These are phyloP conservation scores for Echeneis naucrates DNA, from an alignment of 2,797 vertebrate genomes.

Conservation along the genomic window DNA sequence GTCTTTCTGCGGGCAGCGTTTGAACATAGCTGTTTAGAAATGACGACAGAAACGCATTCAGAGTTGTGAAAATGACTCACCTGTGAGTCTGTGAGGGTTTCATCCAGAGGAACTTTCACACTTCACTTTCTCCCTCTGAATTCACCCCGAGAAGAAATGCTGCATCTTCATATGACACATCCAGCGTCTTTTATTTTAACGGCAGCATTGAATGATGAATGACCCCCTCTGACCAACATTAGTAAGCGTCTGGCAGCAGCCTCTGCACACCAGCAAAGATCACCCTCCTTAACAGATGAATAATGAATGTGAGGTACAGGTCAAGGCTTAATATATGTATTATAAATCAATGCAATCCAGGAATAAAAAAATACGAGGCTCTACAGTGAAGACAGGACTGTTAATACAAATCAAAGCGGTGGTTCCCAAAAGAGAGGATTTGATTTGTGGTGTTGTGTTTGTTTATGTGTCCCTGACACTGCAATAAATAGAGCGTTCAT, in stretches of 20 bases:
- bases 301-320: constrained; percentile 58
- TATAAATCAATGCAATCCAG: constrained; percentile 28
- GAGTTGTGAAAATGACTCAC: constrained; percentile 68
- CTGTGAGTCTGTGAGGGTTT: constrained; percentile 49
- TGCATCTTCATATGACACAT: constrained; percentile 31
- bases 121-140: constrained; percentile 37
- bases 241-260: constrained; percentile 49
- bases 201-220: constrained; percentile 68
- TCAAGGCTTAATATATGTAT: constrained; percentile 54
- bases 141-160: background rate
- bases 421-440: constrained; percentile 17
- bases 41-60: constrained; percentile 48
- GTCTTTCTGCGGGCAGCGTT: constrained; percentile 46
- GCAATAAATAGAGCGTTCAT: constrained; percentile 59
- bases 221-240: constrained; percentile 54
- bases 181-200: constrained; percentile 63
- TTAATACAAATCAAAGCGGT: constrained; percentile 36
- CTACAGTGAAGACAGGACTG: background rate
- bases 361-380: constrained; percentile 32
- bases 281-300: constrained; percentile 54
- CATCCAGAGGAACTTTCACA: constrained; percentile 27
- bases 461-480: constrained; percentile 27
- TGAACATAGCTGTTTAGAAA: constrained; percentile 56
- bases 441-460: constrained; percentile 24
- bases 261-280: constrained; percentile 38